These are phyloP conservation scores for Drosophila neocordata DNA, from an alignment of 1,140 invertebrate genomes.

Conservation along the genomic window DNA sequence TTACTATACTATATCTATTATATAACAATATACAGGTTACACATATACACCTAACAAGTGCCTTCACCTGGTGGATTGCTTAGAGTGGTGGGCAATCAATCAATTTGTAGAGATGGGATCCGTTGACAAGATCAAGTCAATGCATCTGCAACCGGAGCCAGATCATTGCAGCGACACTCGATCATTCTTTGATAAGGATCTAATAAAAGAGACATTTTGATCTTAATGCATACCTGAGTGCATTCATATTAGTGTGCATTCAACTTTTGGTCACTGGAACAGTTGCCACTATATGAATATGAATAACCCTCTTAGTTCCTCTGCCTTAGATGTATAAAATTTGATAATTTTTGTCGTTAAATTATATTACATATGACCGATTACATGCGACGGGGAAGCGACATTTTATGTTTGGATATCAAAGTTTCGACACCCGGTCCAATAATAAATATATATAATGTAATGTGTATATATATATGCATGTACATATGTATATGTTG, in stretches of 20 bases:
- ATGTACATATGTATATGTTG: constrained; percentile 4
- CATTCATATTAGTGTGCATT: neutral
- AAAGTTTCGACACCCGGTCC: constrained; percentile 1
- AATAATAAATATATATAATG: constrained; percentile 1
- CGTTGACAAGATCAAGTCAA: constrained; percentile 5
- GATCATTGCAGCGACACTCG: neutral
- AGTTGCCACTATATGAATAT: too few relatives aligned
- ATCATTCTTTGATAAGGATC: constrained; percentile 11
- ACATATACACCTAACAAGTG: too few relatives aligned
- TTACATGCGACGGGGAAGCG: neutral
- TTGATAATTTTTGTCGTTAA: neutral
- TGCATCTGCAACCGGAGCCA: neutral
- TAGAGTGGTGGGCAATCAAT: constrained; percentile 1
- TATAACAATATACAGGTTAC: too few relatives aligned
- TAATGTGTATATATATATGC: too few relatives aligned
- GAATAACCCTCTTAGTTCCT: too few relatives aligned
- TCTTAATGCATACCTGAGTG: neutral
- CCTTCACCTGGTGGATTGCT: neutral
- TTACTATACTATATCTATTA: too few relatives aligned
- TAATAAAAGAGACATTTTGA: neutral
- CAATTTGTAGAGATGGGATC: neutral
- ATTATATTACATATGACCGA: too few relatives aligned
- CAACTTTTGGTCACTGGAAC: too few relatives aligned
- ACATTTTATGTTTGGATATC: neutral
- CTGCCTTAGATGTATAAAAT: neutral